Percentiles rank a stretch among this genome's conserved stretches.
phyloP scores from a whole-genome alignment of 2,113 vertebrate genomes.

The Odontophorus gujanensis region DNA sequence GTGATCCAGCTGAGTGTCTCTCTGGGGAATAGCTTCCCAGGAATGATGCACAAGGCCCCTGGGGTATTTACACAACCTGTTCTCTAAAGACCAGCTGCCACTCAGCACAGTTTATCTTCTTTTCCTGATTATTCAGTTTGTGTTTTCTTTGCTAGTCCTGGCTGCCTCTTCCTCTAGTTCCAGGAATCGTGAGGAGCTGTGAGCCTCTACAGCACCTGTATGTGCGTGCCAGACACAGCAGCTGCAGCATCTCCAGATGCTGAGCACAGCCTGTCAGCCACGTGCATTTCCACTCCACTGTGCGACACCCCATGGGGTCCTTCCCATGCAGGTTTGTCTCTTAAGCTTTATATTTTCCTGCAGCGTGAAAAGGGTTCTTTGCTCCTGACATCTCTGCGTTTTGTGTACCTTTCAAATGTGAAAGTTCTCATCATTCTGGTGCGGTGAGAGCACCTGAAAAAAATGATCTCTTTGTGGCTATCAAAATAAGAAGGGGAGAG shows the following conservation, averaged over 20 bases:
- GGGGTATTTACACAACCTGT: slow-evolving; percentile 62
- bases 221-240: background rate
- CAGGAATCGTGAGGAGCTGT: slow-evolving; percentile 43
- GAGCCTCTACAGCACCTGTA: slow-evolving; percentile 35
- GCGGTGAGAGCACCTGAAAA: fast-evolving
- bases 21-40: slow-evolving; percentile 35
- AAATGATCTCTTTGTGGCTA: background rate
- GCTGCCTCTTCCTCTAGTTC: slow-evolving; percentile 44
- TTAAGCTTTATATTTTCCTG: background rate
- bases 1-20: slow-evolving; percentile 39
- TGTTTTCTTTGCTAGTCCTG: slow-evolving; percentile 60
- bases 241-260: background rate
- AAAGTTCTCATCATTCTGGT: background rate
- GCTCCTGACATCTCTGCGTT: background rate
- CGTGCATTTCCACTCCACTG: background rate
- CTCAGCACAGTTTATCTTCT: slow-evolving; percentile 67
- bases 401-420: background rate
- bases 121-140: slow-evolving; percentile 51
- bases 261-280: background rate
- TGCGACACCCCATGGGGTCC: background rate
- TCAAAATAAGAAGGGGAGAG: background rate
- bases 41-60: slow-evolving; percentile 57
- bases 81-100: slow-evolving; percentile 59
- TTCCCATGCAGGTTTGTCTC: background rate
- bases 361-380: background rate